These are phyloP conservation scores for Marcusenius ussheri DNA, from an alignment of 2,113 vertebrate species.

Conservation along the genomic window DNA sequence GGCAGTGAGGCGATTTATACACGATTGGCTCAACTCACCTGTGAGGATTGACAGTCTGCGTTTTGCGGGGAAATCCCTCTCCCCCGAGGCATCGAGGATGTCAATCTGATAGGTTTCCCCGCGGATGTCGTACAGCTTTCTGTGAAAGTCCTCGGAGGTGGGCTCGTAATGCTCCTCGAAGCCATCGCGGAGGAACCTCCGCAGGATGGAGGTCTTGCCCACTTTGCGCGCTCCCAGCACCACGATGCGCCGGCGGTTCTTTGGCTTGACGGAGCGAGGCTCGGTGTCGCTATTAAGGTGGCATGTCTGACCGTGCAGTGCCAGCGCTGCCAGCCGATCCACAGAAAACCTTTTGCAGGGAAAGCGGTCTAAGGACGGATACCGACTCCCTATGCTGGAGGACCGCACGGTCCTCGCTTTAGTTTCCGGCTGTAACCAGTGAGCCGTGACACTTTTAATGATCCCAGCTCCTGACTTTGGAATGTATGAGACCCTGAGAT, in stretches of 20 bases:
- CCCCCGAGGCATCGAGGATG: slow-evolving; percentile 57
- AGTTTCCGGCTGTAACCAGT: slow-evolving; percentile 44
- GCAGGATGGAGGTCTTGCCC: slow-evolving; percentile 60
- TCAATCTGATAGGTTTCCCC: slow-evolving; percentile 60
- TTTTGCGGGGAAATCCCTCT: slow-evolving; percentile 61
- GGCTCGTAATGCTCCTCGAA: slow-evolving; percentile 56
- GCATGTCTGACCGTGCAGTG: slow-evolving; percentile 5
- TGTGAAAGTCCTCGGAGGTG: slow-evolving; percentile 62
- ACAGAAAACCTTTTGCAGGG: slow-evolving; percentile 26
- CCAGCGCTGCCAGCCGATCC: slow-evolving; percentile 34
- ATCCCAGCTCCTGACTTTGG: slow-evolving; percentile 44
- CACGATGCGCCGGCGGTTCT: slow-evolving; percentile 59
- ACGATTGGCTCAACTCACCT: slow-evolving; percentile 40
- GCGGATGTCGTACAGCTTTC: slow-evolving; percentile 60
- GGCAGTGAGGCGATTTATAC: background rate
- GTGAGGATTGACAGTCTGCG: slow-evolving; percentile 62
- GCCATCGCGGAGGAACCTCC: slow-evolving; percentile 50
- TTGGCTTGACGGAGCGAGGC: slow-evolving; percentile 39
- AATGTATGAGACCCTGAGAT: slow-evolving; percentile 33
- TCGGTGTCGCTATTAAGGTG: background rate
- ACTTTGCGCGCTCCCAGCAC: slow-evolving; percentile 59
- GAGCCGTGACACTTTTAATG: slow-evolving; percentile 43
- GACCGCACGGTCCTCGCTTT: slow-evolving; percentile 34
- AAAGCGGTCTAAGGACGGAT: slow-evolving; percentile 35
- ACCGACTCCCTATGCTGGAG: slow-evolving; percentile 42